phyloP scores from a whole-genome alignment of 2,113 vertebrate genomes.

The Gnathonemus longibarbis region DNA sequence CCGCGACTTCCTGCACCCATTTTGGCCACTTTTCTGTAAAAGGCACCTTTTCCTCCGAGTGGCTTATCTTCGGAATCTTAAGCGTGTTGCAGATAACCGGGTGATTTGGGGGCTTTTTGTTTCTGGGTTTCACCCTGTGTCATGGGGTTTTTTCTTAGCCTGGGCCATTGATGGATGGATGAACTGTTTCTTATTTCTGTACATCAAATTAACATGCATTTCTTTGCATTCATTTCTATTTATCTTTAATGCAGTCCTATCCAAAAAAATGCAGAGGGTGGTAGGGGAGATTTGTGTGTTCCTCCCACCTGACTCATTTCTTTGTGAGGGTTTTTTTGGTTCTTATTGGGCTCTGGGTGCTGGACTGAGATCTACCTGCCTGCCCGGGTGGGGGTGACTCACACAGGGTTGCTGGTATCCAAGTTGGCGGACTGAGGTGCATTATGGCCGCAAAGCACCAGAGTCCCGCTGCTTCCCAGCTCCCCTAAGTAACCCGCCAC shows the following conservation, averaged over 20 bases:
- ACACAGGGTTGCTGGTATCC: background rate
- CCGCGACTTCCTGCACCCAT: background rate
- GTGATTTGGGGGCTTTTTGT: background rate
- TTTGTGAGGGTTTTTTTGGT: background rate
- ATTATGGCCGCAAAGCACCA: background rate
- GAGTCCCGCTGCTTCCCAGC: background rate
- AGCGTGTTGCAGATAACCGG: background rate
- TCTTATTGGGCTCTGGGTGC: background rate
- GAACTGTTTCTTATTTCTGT: background rate
- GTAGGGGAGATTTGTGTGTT: background rate
- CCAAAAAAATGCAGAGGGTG: background rate
- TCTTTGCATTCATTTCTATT: background rate
- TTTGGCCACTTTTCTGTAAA: background rate
- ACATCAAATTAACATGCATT: background rate
- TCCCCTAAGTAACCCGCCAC: background rate
- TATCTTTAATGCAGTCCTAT: background rate
- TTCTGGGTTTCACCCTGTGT: background rate
- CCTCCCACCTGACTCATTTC: background rate
- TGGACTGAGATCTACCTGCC: background rate
- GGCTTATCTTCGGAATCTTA: background rate
- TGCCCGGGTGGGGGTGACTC: background rate
- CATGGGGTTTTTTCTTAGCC: background rate
- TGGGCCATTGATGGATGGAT: background rate
- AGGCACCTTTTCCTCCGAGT: background rate
- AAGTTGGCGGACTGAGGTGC: background rate